A percentile compares a stretch with the other conserved stretches of the same genome.
Evolutionary conservation across 2,113 vertebrate genomes (phyloP).

Genomic region (Ptychochromis oligacanthus): DNA sequence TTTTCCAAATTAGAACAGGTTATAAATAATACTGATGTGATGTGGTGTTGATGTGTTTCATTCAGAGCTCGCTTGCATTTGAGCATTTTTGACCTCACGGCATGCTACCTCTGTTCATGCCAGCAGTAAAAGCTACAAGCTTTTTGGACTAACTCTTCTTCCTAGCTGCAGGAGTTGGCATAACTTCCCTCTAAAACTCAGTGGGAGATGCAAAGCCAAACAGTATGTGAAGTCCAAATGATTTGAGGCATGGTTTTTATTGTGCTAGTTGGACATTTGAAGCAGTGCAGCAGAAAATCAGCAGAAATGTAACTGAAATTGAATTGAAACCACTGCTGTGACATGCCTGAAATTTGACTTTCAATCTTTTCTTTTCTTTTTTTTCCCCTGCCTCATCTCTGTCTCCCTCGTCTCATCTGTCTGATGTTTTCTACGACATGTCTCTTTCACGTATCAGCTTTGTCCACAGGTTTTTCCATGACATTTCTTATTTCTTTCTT

Average conservation of each 20-base stretch:
- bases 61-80: neutral
- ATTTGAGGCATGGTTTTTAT: neutral
- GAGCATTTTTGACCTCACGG: neutral
- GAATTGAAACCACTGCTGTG: conserved; percentile 9
- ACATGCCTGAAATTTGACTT: conserved; percentile 20
- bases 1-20: neutral
- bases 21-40: neutral
- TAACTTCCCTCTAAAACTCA: neutral
- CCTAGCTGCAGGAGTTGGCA: neutral
- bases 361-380: neutral
- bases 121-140: conserved; percentile 6
- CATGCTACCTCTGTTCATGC: neutral
- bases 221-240: neutral
- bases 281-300: conserved; percentile 5
- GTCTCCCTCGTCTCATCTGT: neutral
- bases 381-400: neutral
- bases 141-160: neutral
- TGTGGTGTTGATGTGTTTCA: neutral
- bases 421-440: conserved; percentile 22
- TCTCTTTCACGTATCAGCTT: neutral
- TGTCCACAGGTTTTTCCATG: neutral
- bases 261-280: neutral
- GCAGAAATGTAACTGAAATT: neutral
- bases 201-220: conserved; percentile 1
- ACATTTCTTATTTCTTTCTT: conserved; percentile 30